phyloP scores from a whole-genome alignment of 2,888 invertebrate species.

The Matsumyia berberina region DNA sequence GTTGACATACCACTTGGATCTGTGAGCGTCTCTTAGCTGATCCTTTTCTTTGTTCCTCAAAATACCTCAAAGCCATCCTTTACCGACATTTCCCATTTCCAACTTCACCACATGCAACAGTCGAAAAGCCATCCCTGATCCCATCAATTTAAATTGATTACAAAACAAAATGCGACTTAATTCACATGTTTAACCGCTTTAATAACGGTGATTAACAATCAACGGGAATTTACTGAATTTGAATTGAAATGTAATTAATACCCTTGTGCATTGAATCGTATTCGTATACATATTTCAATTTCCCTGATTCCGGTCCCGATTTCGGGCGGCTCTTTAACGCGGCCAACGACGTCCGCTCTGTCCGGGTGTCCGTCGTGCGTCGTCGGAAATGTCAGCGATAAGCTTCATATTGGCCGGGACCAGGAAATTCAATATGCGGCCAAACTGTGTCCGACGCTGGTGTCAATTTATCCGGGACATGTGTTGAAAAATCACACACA shows the following conservation, averaged over 20 bases:
- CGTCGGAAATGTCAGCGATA: slow-evolving; percentile 66
- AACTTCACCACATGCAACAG: neutral
- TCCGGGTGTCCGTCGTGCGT: neutral
- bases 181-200: slow-evolving; percentile 50
- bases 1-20: no score
- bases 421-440: slow-evolving; percentile 72
- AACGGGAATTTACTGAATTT: slow-evolving; percentile 57
- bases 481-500: slow-evolving; percentile 69
- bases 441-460: slow-evolving; percentile 35
- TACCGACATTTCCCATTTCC: no score
- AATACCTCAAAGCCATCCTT: no score
- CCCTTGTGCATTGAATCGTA: slow-evolving; percentile 58
- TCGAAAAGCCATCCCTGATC: neutral
- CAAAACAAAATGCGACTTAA: slow-evolving; percentile 31
- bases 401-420: slow-evolving; percentile 34
- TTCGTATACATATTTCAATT: slow-evolving; percentile 41
- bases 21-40: no score
- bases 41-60: no score
- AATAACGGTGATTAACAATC: slow-evolving; percentile 65
- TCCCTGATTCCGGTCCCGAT: slow-evolving; percentile 22
- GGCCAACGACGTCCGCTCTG: neutral
- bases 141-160: slow-evolving; percentile 33
- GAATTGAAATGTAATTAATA: slow-evolving; percentile 74
- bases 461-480: slow-evolving; percentile 56
- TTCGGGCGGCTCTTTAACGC: slow-evolving; percentile 8